Evolutionary conservation across 2,113 vertebrate species (phyloP).

Genomic region (Mormyrus lacerda): DNA sequence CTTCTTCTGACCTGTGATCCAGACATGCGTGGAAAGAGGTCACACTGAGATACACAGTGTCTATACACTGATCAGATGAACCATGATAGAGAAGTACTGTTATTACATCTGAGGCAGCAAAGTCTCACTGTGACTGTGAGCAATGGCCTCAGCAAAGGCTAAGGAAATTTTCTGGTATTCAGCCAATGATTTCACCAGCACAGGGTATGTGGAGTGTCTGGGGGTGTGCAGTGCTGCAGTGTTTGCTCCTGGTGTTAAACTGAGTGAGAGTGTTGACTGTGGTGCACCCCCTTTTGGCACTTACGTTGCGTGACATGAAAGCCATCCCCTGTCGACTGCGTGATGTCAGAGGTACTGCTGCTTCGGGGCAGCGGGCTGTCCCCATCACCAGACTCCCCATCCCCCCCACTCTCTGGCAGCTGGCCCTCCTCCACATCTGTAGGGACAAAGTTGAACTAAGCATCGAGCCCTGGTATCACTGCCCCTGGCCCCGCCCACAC

Average conservation of each 20-base stretch:
- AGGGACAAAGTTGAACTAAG: constrained; percentile 8
- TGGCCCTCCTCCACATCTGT: constrained; percentile 86
- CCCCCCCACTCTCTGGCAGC: constrained; percentile 61
- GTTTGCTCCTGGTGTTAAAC: not conserved
- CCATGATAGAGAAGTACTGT: not conserved
- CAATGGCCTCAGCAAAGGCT: not conserved
- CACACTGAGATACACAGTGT: not conserved
- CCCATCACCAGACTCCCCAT: constrained; percentile 58
- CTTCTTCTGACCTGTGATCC: constrained; percentile 66
- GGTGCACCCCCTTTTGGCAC: not conserved
- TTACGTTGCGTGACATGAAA: constrained; percentile 63
- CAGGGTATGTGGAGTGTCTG: not conserved
- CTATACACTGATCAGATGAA: not conserved
- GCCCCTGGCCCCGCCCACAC: not conserved
- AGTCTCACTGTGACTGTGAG: not conserved
- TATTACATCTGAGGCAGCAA: not conserved
- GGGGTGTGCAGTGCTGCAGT: not conserved
- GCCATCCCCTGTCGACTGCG: constrained; percentile 67
- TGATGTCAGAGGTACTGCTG: constrained; percentile 87
- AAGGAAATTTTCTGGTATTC: not conserved
- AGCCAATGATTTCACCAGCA: not conserved
- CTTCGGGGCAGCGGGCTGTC: constrained; percentile 73
- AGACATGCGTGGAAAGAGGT: not conserved
- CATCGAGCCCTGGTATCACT: not conserved
- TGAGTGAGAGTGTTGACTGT: not conserved